These are phyloP conservation scores for Grammomys dolichurus DNA, from an alignment of 2,113 vertebrate genomes.

Conservation along the genomic window DNA sequence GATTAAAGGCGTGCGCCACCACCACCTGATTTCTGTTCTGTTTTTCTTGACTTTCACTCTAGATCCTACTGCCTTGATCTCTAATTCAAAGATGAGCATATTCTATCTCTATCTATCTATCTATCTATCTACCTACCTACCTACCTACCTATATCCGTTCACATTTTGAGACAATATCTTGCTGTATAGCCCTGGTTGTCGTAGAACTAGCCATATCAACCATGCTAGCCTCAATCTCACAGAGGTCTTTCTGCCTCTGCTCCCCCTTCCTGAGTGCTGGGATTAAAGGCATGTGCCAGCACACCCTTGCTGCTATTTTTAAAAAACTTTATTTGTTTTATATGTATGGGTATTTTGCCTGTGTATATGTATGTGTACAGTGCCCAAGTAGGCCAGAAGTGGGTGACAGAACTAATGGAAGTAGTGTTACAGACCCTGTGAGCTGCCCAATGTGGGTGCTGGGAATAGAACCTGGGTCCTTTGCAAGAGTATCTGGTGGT, in stretches of 20 bases:
- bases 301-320: neutral
- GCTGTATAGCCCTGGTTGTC: neutral
- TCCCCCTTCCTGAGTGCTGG: neutral
- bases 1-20: too few relatives aligned
- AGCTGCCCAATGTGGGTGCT: neutral
- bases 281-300: neutral
- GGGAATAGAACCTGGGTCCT: neutral
- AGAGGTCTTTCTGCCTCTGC: neutral
- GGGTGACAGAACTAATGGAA: neutral
- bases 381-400: neutral
- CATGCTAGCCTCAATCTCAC: neutral
- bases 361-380: neutral
- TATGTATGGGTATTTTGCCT: neutral
- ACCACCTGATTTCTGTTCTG: neutral
- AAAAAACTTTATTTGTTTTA: neutral
- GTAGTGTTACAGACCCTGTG: neutral
- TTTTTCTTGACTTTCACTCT: conserved; percentile 58
- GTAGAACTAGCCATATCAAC: neutral
- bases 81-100: conserved; percentile 34
- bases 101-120: too few relatives aligned
- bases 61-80: conserved; percentile 1
- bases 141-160: neutral
- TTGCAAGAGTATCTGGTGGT: neutral
- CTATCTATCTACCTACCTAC: too few relatives aligned
- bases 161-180: neutral